Evolutionary conservation across 1,140 invertebrate species (phyloP), one percentile per base, ranked within the genome.

Genomic region (Eriosoma lanigerum): DNA sequence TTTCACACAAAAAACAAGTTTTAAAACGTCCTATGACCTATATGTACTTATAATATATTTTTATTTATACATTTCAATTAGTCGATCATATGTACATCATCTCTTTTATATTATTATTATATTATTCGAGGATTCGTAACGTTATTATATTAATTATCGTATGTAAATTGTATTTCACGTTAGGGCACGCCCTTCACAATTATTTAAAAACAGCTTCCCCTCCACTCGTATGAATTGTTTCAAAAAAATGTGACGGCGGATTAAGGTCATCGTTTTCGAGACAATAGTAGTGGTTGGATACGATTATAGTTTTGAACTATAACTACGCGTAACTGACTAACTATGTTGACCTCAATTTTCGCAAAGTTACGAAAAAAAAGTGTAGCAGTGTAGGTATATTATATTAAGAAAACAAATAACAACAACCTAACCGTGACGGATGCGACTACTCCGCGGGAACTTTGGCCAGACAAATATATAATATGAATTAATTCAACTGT

Each of bases 401-500:
- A 68, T 46, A 68, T 19, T 10, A 46, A 44, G n/a, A 68, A 46
- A 46, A 68, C 29, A 44, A 68, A 21, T 21, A 68, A 68, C 19
- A 46, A n/a, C n/a, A 24, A 48, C 13, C 21, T 21, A 29, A 8
- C 38, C 21, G 66, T 68, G 21, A 68, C 66, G 66, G 38, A 21
- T n/a, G n/a, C n/a, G 15, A 48, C 21, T 12, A 29, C 17, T 29
- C 58, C n/a, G 32, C 8, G 8, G 32, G 32, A 38, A 19, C 26
- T 62, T 9, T 32, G 38, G 38, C 46, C 19, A 52, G 46, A 50
- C 21, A 9, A 48, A n/a, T 15, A 9, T 17, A 50, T 29, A 9
- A 19, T 26, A 68, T 60, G 60, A 78, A 78, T 62, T 62, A 78
- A 78, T 48, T 58, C 54, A 19, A 48, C 56, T 21, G 75, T 21